These are phyloP conservation scores for Chrysogorgia sp. DNA, from an alignment of 92 coral and sea anemone species.

Conservation along the genomic window DNA sequence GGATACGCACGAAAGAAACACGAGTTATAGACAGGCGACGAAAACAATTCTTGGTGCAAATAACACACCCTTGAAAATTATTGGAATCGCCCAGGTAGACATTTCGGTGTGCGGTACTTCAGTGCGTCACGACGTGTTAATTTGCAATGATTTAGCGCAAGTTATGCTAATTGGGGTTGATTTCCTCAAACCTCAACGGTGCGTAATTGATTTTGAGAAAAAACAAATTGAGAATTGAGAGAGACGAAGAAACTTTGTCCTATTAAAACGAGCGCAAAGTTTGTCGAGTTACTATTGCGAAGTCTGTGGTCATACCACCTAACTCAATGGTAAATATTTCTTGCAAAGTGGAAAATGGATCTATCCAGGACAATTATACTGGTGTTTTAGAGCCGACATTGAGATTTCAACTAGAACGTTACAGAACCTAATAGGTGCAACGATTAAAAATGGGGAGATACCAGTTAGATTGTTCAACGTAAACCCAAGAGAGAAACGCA, in stretches of 20 bases:
- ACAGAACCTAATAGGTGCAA: constrained; percentile 23
- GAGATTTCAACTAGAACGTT: background rate
- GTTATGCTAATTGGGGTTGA: constrained; percentile 30
- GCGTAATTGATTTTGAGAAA: constrained; percentile 35
- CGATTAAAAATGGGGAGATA: constrained; percentile 29
- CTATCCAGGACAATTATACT: background rate
- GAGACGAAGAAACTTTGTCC: background rate
- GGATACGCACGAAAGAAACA: constrained; percentile 10
- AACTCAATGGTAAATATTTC: constrained; percentile 15
- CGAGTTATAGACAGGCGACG: constrained; percentile 1
- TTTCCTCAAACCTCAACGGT: constrained; percentile 29
- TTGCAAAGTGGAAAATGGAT: constrained; percentile 39
- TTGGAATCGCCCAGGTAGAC: too few species aligned
- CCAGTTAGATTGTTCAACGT: constrained; percentile 50
- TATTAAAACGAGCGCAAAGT: constrained; percentile 11
- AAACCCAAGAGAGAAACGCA: background rate
- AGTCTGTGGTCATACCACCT: too few species aligned
- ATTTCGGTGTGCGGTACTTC: constrained; percentile 4
- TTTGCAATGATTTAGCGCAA: constrained; percentile 44
- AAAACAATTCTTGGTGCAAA: constrained; percentile 28
- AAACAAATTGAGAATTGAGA: constrained; percentile 2
- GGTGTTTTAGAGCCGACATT: constrained; percentile 32
- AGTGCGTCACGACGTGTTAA: constrained; percentile 34
- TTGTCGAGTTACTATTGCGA: constrained; percentile 41
- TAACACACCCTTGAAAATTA: constrained; percentile 40